Percentiles rank a stretch among this genome's conserved stretches.
These are phyloP conservation scores for Notocelia uddmanniana DNA, from an alignment of 2,888 invertebrate genomes.

Conservation along the genomic window DNA sequence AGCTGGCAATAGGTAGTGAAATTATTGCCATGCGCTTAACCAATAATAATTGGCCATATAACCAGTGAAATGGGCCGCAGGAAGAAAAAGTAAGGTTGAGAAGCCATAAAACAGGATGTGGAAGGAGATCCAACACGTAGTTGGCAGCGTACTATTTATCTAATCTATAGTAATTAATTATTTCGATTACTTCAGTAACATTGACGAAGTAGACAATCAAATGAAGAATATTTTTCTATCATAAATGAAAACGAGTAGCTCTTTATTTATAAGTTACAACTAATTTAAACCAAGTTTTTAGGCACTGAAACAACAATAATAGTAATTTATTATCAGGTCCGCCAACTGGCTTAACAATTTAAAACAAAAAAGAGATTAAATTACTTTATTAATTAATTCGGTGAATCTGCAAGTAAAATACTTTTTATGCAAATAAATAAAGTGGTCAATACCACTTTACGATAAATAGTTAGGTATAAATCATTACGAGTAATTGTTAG, in stretches of 20 bases:
- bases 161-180: too few species aligned
- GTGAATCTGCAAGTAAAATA: conserved; percentile 12
- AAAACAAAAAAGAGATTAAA: conserved; percentile 20
- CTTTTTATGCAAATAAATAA: conserved; percentile 27
- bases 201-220: too few species aligned
- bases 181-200: too few species aligned
- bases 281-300: background rate
- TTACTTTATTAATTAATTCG: conserved; percentile 16
- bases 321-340: conserved; percentile 5
- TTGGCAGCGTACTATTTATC: too few species aligned
- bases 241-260: background rate
- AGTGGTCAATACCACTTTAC: conserved; percentile 25
- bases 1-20: too few species aligned
- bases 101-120: too few species aligned
- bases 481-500: conserved; percentile 17
- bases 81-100: too few species aligned
- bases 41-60: too few species aligned
- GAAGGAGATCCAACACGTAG: too few species aligned
- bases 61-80: too few species aligned
- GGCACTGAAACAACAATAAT: background rate
- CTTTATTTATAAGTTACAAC: background rate
- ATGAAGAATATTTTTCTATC: background rate
- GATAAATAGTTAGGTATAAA: conserved; percentile 6
- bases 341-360: conserved; percentile 11
- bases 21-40: too few species aligned